These are phyloP conservation scores for Silurus meridionalis DNA, from an alignment of 2,113 vertebrate species.

Conservation along the genomic window DNA sequence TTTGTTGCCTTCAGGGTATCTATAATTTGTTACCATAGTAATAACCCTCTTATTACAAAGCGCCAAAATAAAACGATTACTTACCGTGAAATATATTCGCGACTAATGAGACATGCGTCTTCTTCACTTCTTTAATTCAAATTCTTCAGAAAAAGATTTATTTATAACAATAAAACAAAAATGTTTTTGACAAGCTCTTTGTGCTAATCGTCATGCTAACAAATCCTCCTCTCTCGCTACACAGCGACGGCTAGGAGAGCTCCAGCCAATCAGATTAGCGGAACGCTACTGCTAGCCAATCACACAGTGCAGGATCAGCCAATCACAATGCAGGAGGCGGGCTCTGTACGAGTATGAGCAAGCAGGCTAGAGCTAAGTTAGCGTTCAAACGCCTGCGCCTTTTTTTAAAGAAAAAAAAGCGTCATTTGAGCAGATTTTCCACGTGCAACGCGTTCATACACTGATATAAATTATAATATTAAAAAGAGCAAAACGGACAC, in stretches of 20 bases:
- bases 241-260: too few species aligned
- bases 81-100: neutral
- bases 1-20: neutral
- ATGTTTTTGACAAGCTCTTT: neutral
- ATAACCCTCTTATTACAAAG: neutral
- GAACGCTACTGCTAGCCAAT: neutral
- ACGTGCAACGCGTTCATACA: neutral
- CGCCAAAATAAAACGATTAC: neutral
- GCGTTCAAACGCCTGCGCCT: neutral
- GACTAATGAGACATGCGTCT: too few species aligned
- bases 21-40: neutral
- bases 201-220: conserved; percentile 16
- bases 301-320: neutral
- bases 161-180: neutral
- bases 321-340: neutral
- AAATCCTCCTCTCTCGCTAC: neutral
- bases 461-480: neutral
- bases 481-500: too few species aligned
- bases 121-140: neutral
- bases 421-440: neutral
- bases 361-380: neutral
- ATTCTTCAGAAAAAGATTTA: neutral
- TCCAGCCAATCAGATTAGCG: neutral
- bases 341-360: neutral
- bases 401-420: neutral